These are phyloP conservation scores for Cheilosia grossa DNA, from an alignment of 2,888 invertebrate species.

Conservation along the genomic window DNA sequence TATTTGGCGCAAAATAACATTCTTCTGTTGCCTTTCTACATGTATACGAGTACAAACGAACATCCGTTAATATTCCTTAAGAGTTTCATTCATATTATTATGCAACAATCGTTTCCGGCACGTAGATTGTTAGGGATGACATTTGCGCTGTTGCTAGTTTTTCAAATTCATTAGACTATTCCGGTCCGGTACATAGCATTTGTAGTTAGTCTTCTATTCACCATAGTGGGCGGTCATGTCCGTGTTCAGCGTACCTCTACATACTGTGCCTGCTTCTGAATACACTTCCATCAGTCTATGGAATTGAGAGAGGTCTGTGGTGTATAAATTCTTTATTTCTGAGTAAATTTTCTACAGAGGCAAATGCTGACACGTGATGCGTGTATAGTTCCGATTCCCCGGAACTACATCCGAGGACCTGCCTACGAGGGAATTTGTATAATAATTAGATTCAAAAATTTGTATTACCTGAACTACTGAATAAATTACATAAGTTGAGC, in stretches of 20 bases:
- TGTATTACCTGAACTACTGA: too few species aligned
- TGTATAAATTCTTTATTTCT: too few species aligned
- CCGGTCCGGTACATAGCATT: neutral
- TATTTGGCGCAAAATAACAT: neutral
- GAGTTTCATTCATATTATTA: neutral
- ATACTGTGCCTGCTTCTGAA: neutral
- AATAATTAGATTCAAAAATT: too few species aligned
- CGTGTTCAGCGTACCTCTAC: neutral
- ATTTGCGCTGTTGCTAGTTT: slow-evolving; percentile 1
- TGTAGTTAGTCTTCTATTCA: neutral
- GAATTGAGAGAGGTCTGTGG: too few species aligned
- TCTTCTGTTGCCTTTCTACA: neutral
- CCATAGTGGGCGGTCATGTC: neutral
- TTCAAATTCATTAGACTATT: neutral
- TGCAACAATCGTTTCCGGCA: slow-evolving; percentile 8
- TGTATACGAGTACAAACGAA: neutral
- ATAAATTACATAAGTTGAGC: too few species aligned
- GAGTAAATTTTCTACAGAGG: too few species aligned
- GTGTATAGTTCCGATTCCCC: too few species aligned
- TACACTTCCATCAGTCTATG: too few species aligned
- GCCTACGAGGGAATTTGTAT: too few species aligned
- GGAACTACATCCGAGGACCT: too few species aligned
- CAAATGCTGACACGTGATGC: too few species aligned
- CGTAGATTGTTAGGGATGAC: neutral
- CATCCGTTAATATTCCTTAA: slow-evolving; percentile 1